These are phyloP conservation scores for Parochlus steinenii DNA, from an alignment of 2,888 invertebrate species.

Conservation along the genomic window DNA sequence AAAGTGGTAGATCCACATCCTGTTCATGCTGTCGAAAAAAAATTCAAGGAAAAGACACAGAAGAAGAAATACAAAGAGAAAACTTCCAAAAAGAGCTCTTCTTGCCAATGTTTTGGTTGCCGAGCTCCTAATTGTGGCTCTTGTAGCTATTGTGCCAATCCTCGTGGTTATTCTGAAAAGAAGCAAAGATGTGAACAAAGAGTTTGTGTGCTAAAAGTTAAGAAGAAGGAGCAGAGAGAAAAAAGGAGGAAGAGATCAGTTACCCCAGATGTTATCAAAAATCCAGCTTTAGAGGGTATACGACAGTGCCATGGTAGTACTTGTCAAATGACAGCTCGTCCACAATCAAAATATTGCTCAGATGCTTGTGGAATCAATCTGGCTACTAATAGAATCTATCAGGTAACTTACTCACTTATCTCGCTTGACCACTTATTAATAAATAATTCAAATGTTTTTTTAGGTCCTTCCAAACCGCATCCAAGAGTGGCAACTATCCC, in stretches of 20 bases:
- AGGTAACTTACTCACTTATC: constrained; percentile 36
- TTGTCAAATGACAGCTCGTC: constrained; percentile 60
- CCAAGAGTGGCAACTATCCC: constrained; percentile 81
- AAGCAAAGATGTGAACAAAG: constrained; percentile 36
- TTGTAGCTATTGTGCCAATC: constrained; percentile 38
- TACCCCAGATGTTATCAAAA: constrained; percentile 25
- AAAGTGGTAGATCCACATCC: constrained; percentile 16
- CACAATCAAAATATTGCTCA: constrained; percentile 84
- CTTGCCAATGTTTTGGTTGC: constrained; percentile 64
- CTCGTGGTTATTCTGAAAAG: constrained; percentile 27
- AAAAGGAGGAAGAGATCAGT: constrained; percentile 18
- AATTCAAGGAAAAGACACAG: constrained; percentile 20
- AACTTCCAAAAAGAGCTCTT: constrained; percentile 33
- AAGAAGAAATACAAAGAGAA: constrained; percentile 27
- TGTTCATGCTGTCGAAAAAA: not conserved
- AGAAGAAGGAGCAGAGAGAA: constrained; percentile 14
- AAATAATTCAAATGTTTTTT: not conserved
- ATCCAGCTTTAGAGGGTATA: constrained; percentile 40
- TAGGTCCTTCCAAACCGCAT: constrained; percentile 78
- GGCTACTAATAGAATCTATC: constrained; percentile 70
- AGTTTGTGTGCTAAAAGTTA: constrained; percentile 29
- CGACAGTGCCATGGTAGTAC: constrained; percentile 86
- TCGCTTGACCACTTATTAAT: not conserved
- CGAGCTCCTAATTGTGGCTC: constrained; percentile 35
- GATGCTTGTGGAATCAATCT: constrained; percentile 80